Evolutionary conservation across 2,113 vertebrate species (phyloP), one percentile per base, ranked within the genome.

Genomic region (Orcinus orca): DNA sequence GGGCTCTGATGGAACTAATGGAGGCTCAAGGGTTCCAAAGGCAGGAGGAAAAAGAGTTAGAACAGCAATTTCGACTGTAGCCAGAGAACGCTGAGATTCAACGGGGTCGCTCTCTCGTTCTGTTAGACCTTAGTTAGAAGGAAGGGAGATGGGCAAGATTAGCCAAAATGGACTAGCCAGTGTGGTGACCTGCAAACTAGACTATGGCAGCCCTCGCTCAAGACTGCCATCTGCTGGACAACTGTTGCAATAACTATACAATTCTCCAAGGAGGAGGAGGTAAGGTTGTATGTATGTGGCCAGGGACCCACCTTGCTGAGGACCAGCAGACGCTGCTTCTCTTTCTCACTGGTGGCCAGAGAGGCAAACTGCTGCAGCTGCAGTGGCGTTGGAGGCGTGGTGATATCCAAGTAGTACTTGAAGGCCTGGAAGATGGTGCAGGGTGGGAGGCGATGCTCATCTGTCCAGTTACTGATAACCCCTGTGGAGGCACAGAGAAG

Each of bases 381-480:
- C 93, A 99, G 98, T 0, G 99, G 99, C 0, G 99, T 99, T 0
- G 99, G 99, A 1, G 99, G 99, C 0, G 99, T 99, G 76, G 99
- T 99, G 98, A 99, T 99, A 97, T 99, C 99, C 99, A 99, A 98
- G 97, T 99, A 99, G 98, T 99, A 99, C 98, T 99, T 99, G 98
- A 99, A 99, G 67, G 99, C 99, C 98, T 99, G 99, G 98, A 99
- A 99, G 98, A 99, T 99, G 98, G 99, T 99, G 98, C 99, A 99
- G 12, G 99, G 99, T 1, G 99, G 99, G 95, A 99, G 99, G 36
- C 99, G 99, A 67, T 90, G 98, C 98, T 99, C 99, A 0, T 99
- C 98, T 0, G 99, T 99, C 99, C 99, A 99, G 98, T 99, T 99
- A 81, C 99, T 99, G 98, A 99, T 99, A 47, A 99, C 99, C 47